Percentiles rank a stretch among this genome's conserved stretches.
Conservation (phyloP, 2,888 invertebrate species). For the Platynereis dumerilii region DNA sequence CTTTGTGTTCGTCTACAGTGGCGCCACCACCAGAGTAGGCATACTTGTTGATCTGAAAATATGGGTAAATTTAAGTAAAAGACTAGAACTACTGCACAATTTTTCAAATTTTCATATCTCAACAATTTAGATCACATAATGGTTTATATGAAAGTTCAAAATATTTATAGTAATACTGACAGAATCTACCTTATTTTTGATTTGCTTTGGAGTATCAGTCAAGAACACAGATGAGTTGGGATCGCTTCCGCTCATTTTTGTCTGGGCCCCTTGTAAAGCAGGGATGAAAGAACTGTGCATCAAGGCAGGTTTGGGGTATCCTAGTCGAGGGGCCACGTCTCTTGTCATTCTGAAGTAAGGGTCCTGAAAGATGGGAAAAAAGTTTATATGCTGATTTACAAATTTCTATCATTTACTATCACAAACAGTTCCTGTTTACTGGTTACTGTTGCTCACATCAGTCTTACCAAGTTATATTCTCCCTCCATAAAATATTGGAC, state of each 20-base stretch:
- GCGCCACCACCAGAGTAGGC: constrained; percentile 97
- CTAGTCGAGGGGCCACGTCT: constrained; percentile 93
- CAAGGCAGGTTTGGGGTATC: constrained; percentile 85
- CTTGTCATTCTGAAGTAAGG: constrained; percentile 99
- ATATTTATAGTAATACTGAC: too few species aligned
- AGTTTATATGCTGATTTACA: too few species aligned
- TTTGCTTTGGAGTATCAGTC: constrained; percentile 93
- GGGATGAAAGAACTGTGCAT: constrained; percentile 90
- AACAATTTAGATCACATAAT: background rate
- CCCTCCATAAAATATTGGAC: too few species aligned
- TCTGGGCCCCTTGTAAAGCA: constrained; percentile 93
- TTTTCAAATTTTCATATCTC: background rate
- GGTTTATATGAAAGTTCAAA: too few species aligned
- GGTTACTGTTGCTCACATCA: too few species aligned
- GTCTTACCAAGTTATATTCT: too few species aligned
- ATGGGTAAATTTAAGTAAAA: too few species aligned
- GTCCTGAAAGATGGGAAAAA: constrained; percentile 69
- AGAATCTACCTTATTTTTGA: constrained; percentile 95
- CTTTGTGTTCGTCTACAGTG: constrained; percentile 90
- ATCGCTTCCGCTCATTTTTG: constrained; percentile 98
- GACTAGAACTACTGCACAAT: background rate
- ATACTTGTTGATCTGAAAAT: constrained; percentile 81
- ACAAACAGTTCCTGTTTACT: too few species aligned
- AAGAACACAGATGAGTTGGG: constrained; percentile 91
- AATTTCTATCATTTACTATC: too few species aligned